Conservation (phyloP, 2,888 invertebrate species). For the Ectemnius continuus region DNA sequence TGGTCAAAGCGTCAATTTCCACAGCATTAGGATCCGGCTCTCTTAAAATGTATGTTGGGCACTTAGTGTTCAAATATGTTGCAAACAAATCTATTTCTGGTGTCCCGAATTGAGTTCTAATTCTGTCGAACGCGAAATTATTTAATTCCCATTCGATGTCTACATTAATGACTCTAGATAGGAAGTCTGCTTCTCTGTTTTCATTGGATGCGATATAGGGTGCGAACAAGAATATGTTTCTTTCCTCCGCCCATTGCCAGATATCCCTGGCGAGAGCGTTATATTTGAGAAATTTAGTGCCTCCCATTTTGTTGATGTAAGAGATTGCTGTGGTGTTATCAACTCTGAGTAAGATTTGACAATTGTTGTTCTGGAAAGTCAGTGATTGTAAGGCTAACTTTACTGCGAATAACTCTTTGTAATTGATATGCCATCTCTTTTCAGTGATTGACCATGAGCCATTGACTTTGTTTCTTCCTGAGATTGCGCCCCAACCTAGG, state of each 20-base stretch:
- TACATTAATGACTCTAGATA: slow-evolving; percentile 44
- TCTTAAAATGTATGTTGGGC: slow-evolving; percentile 42
- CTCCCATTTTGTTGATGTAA: no score
- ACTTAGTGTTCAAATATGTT: slow-evolving; percentile 50
- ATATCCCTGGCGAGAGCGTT: slow-evolving; percentile 17
- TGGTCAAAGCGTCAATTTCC: slow-evolving; percentile 49
- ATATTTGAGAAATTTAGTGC: not conserved
- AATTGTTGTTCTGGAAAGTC: not conserved
- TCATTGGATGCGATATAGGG: slow-evolving; percentile 47
- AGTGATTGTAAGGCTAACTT: slow-evolving; percentile 10
- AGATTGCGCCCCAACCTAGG: no score
- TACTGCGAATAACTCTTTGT: slow-evolving; percentile 3
- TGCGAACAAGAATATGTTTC: slow-evolving; percentile 46
- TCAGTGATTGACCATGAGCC: no score
- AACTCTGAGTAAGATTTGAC: not conserved
- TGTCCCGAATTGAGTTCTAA: slow-evolving; percentile 33
- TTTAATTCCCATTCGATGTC: slow-evolving; percentile 51
- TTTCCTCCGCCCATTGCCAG: slow-evolving; percentile 40
- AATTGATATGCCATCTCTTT: not conserved
- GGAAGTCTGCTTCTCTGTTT: slow-evolving; percentile 50
- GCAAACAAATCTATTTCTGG: slow-evolving; percentile 54
- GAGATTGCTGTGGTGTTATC: slow-evolving; percentile 18
- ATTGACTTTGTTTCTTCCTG: no score
- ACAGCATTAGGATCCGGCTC: slow-evolving; percentile 45
- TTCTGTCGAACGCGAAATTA: slow-evolving; percentile 33